Percentiles rank a stretch among this genome's conserved stretches.
These are phyloP conservation scores for Eulithis testata DNA, from an alignment of 2,888 invertebrate species.

Conservation along the genomic window DNA sequence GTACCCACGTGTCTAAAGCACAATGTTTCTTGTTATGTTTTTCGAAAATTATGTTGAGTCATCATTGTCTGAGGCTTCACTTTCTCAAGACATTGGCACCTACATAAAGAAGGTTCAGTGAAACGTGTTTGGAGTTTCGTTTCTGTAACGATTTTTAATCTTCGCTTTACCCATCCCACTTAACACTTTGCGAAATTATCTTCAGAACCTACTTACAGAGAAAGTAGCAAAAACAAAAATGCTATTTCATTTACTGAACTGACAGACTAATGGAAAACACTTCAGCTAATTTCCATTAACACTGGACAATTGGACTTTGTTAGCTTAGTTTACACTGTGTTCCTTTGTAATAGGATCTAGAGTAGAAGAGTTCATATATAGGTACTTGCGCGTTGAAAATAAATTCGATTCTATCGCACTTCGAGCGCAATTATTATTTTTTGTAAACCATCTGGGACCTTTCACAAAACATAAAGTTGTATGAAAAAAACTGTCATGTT, in stretches of 20 bases:
- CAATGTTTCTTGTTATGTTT: too few species aligned
- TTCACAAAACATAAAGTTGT: too few species aligned
- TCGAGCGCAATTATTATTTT: too few species aligned
- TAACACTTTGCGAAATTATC: conserved; percentile 26
- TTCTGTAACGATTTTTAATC: neutral
- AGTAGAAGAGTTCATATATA: neutral
- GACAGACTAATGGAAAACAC: conserved; percentile 37
- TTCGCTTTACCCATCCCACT: conserved; percentile 11
- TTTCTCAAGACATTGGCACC: neutral
- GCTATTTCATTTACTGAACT: conserved; percentile 38
- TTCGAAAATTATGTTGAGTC: too few species aligned
- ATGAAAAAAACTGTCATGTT: too few species aligned
- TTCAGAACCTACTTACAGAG: conserved; percentile 26
- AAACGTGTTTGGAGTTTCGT: neutral
- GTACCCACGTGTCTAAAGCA: too few species aligned
- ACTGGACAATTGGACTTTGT: neutral
- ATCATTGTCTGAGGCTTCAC: too few species aligned
- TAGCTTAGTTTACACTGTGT: conserved; percentile 1
- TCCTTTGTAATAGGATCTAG: conserved; percentile 1
- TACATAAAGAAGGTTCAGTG: neutral
- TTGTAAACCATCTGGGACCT: too few species aligned
- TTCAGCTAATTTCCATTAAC: conserved; percentile 31
- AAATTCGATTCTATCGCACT: too few species aligned
- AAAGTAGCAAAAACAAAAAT: conserved; percentile 36
- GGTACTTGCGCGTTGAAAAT: too few species aligned